These are phyloP conservation scores for Acrocyrtus sp. DNA, from an alignment of 2,888 invertebrate species.

Conservation along the genomic window DNA sequence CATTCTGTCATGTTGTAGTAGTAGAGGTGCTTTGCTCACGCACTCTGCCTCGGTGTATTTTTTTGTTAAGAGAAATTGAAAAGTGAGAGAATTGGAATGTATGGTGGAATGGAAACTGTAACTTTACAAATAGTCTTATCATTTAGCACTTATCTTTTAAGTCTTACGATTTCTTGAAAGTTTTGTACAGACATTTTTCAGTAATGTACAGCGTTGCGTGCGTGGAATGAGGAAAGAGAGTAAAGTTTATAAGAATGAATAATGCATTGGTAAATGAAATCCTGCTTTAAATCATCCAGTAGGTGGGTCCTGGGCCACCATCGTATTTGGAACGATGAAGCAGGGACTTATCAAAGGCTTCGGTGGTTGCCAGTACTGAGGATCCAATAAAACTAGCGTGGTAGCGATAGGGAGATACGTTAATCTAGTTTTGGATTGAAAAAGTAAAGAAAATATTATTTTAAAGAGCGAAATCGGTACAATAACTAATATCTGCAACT, in stretches of 20 bases:
- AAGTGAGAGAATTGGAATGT: not conserved
- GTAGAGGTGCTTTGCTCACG: too few species aligned
- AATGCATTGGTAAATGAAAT: conserved; percentile 8
- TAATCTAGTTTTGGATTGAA: too few species aligned
- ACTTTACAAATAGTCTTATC: not conserved
- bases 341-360: conserved; percentile 62
- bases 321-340: conserved; percentile 59
- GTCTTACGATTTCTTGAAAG: not conserved
- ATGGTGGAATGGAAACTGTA: too few species aligned
- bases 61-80: too few species aligned
- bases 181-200: not conserved
- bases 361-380: conserved; percentile 67
- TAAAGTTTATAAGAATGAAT: not conserved
- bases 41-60: too few species aligned
- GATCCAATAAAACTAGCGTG: conserved; percentile 73
- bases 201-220: not conserved
- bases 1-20: too few species aligned
- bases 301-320: conserved; percentile 58
- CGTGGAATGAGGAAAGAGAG: not conserved
- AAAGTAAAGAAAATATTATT: too few species aligned
- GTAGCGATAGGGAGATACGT: conserved; percentile 70
- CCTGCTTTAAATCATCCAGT: conserved; percentile 61
- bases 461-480: not conserved
- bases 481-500: not conserved
- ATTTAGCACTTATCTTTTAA: not conserved